Conservation (phyloP, 2,888 invertebrate species). For the Sinodicranocentrus sp. region DNA sequence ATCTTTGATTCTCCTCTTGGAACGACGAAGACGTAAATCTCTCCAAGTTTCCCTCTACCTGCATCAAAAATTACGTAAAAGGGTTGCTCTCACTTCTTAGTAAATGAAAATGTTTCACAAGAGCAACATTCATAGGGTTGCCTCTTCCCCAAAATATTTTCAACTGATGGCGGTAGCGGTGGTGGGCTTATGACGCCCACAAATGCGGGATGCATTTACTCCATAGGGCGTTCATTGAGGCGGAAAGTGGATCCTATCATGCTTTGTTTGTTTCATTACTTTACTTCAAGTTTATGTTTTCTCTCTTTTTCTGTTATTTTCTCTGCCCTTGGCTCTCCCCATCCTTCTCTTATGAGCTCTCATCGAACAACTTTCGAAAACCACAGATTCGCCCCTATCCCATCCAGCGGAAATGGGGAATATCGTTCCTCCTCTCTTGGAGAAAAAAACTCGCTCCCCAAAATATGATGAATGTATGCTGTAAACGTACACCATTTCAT, state of each 20-base stretch:
- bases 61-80: too few relatives aligned
- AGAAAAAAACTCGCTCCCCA: too few relatives aligned
- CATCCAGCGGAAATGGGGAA: conserved; percentile 34
- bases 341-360: conserved; percentile 34
- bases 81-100: too few relatives aligned
- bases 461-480: too few relatives aligned
- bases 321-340: conserved; percentile 56
- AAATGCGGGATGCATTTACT: conserved; percentile 38
- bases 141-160: neutral
- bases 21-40: too few relatives aligned
- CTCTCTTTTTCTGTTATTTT: conserved; percentile 22
- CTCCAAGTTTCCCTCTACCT: too few relatives aligned
- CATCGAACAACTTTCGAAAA: conserved; percentile 55
- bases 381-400: conserved; percentile 55
- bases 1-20: too few relatives aligned
- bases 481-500: too few relatives aligned
- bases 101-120: too few relatives aligned
- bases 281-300: conserved; percentile 54
- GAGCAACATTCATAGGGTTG: too few relatives aligned
- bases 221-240: conserved; percentile 50
- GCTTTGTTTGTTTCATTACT: conserved; percentile 64
- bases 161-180: neutral
- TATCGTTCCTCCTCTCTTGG: too few relatives aligned
- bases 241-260: conserved; percentile 61
- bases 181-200: conserved; percentile 30